phyloP scores from a whole-genome alignment of 2,797 vertebrate genomes.

The Coendou prehensilis region DNA sequence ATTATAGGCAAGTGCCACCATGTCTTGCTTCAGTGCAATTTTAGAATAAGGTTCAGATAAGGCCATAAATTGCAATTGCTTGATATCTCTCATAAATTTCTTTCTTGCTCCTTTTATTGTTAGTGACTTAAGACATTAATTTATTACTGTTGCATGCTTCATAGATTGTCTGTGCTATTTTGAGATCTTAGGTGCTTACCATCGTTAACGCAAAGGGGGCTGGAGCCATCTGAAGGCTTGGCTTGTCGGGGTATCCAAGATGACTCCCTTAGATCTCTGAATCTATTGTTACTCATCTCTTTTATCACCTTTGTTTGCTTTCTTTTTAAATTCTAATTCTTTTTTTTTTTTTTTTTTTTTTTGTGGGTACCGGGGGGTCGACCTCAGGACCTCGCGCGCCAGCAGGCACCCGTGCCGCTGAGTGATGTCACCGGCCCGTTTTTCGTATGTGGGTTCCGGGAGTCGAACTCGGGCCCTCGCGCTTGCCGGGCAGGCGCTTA shows the following conservation, averaged over 20 bases:
- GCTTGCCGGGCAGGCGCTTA: too few relatives aligned
- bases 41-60: background rate
- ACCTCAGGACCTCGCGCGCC: too few relatives aligned
- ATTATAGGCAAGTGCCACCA: background rate
- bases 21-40: background rate
- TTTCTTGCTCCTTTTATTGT: background rate
- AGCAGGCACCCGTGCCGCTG: too few relatives aligned
- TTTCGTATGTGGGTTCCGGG: too few relatives aligned
- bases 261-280: background rate
- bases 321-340: background rate
- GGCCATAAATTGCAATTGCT: background rate
- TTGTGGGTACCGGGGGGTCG: too few relatives aligned
- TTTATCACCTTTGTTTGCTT: constrained; percentile 10
- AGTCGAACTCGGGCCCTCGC: too few relatives aligned
- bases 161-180: background rate
- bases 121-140: background rate
- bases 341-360: too few relatives aligned
- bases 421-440: too few relatives aligned
- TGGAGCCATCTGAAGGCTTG: background rate
- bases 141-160: background rate
- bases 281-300: background rate
- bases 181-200: background rate
- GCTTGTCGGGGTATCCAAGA: background rate
- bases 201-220: background rate
- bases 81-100: background rate